Base-by-base conservation (phyloP, 2,888 invertebrate genomes). In the Cheilosia soror region DNA sequence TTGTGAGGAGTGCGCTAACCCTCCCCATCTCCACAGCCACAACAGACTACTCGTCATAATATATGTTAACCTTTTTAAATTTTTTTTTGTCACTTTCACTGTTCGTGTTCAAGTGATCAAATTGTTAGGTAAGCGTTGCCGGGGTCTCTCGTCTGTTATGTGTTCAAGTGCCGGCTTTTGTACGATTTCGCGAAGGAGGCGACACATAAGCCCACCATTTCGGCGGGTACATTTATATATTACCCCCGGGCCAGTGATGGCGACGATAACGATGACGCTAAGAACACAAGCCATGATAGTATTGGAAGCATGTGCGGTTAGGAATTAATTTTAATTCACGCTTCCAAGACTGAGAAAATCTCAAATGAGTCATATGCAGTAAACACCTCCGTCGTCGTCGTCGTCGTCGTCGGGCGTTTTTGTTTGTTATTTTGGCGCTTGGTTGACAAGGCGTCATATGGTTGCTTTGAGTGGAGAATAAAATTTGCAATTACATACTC, bases 21-120 rank as follows among this genome's bases (percentile, higher is more conserved):
- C 47, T 63, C 31, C 11, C 47, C 9, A 49, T 13, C 5, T 13
- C 11, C 31, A n/a, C 42, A 7, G 6, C 60, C 42, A 11, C 33
- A 31, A 29, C 44, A 69, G 47, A 7, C 47, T 7, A 33, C 49
- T 66, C 66, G 60, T 73, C 33, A 15, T 68, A 33, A 55, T 27
- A 63, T 62, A 11, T 63, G 53, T 62, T 73, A 68, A 53, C 31
- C 44, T 75, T 68, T 80, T 27, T 60, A 20, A 51, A 13, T 31
- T 29, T 31, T 20, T 47, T 66, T 73, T 68, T 72, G 60, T 65
- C 82, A 77, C 76, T 82, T 82, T 82, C 82, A 82, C 71, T 77
- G 82, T 66, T 82, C 82, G 82, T 82, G 82, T 66, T 82, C 31
- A 77, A 82, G 82, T 82, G 76, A 75, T 81, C 44, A 57, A 75